These are phyloP conservation scores for Eupelmus urozonus DNA, from an alignment of 2,888 invertebrate species.

Conservation along the genomic window DNA sequence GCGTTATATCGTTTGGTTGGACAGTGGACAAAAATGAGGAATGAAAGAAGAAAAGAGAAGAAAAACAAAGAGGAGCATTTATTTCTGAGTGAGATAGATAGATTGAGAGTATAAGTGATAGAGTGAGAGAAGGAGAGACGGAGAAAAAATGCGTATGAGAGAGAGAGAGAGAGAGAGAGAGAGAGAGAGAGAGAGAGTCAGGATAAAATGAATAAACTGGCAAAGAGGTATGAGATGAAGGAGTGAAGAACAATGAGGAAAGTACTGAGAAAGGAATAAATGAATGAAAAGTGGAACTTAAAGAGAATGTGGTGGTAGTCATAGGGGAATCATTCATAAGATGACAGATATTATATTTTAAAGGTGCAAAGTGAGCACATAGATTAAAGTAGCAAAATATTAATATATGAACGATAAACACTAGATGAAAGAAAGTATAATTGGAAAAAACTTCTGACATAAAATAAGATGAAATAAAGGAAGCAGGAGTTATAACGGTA, in stretches of 20 bases:
- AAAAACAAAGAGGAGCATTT: too few species aligned
- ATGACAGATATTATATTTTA: too few species aligned
- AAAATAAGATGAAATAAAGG: too few species aligned
- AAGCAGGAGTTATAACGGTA: too few species aligned
- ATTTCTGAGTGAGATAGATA: not conserved
- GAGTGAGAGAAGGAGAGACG: not conserved
- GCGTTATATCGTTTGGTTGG: not conserved
- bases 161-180: not conserved
- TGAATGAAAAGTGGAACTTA: slow-evolving; percentile 25
- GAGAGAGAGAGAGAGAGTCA: not conserved
- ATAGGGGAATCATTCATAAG: too few species aligned
- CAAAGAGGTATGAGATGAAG: not conserved
- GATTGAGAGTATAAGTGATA: not conserved
- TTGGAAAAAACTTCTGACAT: too few species aligned
- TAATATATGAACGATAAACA: too few species aligned
- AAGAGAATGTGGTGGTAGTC: slow-evolving; percentile 11
- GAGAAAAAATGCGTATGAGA: not conserved
- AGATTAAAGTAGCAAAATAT: too few species aligned
- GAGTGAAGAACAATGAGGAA: slow-evolving; percentile 13
- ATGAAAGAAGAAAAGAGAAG: not conserved
- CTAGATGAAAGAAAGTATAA: too few species aligned
- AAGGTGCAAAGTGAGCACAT: too few species aligned
- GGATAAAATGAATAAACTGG: not conserved
- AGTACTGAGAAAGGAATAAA: slow-evolving; percentile 20
- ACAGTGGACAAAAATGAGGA: too few species aligned